These are phyloP conservation scores for Standfussiana lucernea DNA, from an alignment of 2,888 invertebrate species.

Conservation along the genomic window DNA sequence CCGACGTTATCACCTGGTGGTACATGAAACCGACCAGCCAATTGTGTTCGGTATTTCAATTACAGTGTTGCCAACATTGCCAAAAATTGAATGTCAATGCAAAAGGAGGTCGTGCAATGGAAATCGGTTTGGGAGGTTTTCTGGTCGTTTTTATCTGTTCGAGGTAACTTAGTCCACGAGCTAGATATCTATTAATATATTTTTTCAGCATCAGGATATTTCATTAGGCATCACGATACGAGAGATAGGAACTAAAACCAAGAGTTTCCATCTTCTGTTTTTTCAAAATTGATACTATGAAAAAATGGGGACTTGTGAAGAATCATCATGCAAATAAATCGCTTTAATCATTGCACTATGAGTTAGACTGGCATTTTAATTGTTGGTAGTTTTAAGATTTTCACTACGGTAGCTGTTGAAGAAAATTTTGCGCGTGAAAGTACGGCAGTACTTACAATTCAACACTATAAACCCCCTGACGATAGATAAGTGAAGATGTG, in stretches of 20 bases:
- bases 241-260: neutral
- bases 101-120: slow-evolving; percentile 31
- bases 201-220: neutral
- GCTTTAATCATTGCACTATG: neutral
- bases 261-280: too few relatives aligned
- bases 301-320: neutral
- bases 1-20: slow-evolving; percentile 80
- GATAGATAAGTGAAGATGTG: neutral
- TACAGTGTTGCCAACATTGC: slow-evolving; percentile 50
- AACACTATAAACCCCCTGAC: neutral
- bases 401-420: neutral
- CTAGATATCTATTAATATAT: neutral
- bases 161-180: neutral
- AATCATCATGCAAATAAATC: neutral
- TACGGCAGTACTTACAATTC: neutral
- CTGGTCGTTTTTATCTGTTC: neutral
- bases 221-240: neutral
- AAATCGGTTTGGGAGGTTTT: slow-evolving; percentile 19
- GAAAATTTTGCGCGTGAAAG: neutral
- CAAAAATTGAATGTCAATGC: slow-evolving; percentile 40
- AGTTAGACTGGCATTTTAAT: neutral
- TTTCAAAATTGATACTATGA: too few relatives aligned
- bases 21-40: slow-evolving; percentile 63
- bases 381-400: neutral
- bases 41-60: slow-evolving; percentile 61